A percentile compares a stretch with the other conserved stretches of the same genome.
phyloP scores from a whole-genome alignment of 2,888 invertebrate genomes.

The Pelosia muscerda region DNA sequence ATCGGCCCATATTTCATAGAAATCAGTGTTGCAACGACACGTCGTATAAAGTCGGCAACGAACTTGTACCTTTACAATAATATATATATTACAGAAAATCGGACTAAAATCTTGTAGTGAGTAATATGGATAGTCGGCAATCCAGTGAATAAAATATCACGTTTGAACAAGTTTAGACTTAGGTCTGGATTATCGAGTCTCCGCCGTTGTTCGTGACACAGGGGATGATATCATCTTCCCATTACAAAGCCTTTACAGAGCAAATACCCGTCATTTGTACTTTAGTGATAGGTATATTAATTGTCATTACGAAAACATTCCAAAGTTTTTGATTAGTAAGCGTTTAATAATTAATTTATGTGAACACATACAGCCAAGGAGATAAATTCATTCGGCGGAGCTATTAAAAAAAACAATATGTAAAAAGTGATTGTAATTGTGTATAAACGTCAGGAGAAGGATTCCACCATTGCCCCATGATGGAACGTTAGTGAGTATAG shows the following conservation, averaged over 20 bases:
- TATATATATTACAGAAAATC: not conserved
- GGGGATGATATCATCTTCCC: not conserved
- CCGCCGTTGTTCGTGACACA: not conserved
- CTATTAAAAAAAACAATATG: too few species aligned
- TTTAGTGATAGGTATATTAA: constrained; percentile 26
- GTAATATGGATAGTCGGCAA: not conserved
- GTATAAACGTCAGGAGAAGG: too few species aligned
- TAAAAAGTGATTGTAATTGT: too few species aligned
- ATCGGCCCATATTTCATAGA: too few species aligned
- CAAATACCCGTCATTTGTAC: constrained; percentile 34
- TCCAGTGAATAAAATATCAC: not conserved
- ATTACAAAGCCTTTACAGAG: not conserved
- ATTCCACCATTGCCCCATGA: too few species aligned
- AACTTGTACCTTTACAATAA: not conserved
- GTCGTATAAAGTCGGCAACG: too few species aligned
- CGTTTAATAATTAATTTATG: too few species aligned
- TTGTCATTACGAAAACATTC: constrained; percentile 39
- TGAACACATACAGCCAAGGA: too few species aligned
- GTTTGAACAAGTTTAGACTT: not conserved
- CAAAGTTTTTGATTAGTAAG: constrained; percentile 19
- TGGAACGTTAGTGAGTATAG: too few species aligned
- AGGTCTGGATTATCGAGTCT: not conserved
- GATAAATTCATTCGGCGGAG: too few species aligned
- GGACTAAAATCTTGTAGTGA: not conserved
- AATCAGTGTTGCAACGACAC: too few species aligned